Base-by-base conservation (phyloP, 2,113 vertebrate genomes). In the Hiodon alosoides region DNA sequence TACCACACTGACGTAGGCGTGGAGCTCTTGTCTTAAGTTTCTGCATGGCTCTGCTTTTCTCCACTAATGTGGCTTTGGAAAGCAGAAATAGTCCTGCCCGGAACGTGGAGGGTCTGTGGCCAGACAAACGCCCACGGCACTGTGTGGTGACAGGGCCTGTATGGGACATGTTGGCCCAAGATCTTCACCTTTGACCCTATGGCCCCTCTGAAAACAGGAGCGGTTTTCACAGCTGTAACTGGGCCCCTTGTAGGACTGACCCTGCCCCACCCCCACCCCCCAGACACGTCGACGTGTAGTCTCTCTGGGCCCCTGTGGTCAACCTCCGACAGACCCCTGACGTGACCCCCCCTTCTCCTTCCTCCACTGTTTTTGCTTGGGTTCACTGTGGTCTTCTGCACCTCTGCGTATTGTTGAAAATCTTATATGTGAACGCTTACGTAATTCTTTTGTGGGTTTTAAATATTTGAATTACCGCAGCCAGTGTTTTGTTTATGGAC, bases 141-240 rank as follows among this genome's bases (percentile, higher is more conserved):
- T 16, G 31, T n/a, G 13, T 46, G 0, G 4, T 17, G 70, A 48
- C 31, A 47, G 6, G 5, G 5, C 50, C 14, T 7, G 16, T 3
- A 3, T 60, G 59, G 7, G 47, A 13, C 52, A 13, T 53, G 50
- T 48, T 52, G 47, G 47, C 60, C 60, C 60, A 62, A 47, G 67
- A 52, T 52, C 14, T 69, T 53, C 68, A 53, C 16, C 53, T 71
- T 46, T 71, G 4, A 71, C 69, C 69, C 17, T 17, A 13, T 71
- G 10, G 7, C n/a, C 8, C 3, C 69, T 4, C 31, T 71, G 58
- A 57, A 69, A n/a, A 2, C 67, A 16, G 13, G 10, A 14, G 11
- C 51, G 6, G 31, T n/a, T 5, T 8, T 69, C 31, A 69, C 14
- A 54, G 67, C 60, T 62, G 14, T 31, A 31, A 31, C 31, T 14